Conservation (phyloP, 2,888 invertebrate genomes). For the Andrena fulva region DNA sequence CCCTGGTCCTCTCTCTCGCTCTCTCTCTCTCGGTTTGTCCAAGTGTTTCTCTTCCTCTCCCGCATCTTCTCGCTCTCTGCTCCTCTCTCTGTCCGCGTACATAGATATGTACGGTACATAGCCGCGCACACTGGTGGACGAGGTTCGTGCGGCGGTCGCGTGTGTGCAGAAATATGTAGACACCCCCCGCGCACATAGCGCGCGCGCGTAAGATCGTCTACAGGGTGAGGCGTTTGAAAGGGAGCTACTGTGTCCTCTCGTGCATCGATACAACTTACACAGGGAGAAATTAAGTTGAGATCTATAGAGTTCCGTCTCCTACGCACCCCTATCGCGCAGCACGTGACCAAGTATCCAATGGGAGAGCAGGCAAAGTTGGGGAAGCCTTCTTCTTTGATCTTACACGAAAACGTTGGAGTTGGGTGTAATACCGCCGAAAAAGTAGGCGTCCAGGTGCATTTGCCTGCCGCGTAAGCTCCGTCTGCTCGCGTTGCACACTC, state of each 20-base stretch:
- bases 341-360: neutral
- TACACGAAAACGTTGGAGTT: neutral
- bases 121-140: conserved; percentile 17
- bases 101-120: conserved; percentile 42
- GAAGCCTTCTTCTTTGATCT: neutral
- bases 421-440: neutral
- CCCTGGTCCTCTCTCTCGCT: conserved; percentile 69
- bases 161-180: conserved; percentile 68
- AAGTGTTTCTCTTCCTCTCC: conserved; percentile 33
- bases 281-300: neutral
- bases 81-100: conserved; percentile 31
- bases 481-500: neutral
- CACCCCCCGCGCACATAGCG: conserved; percentile 59
- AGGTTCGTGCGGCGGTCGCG: conserved; percentile 45
- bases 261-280: neutral
- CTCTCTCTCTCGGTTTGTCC: conserved; percentile 45
- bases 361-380: neutral
- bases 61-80: conserved; percentile 35
- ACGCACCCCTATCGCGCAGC: neutral
- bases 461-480: neutral
- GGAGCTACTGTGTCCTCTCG: neutral
- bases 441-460: neutral
- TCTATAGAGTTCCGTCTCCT: neutral
- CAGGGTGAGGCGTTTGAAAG: conserved; percentile 46
- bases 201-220: conserved; percentile 61